Percentiles rank a stretch among this genome's conserved stretches.
These are phyloP conservation scores for Promerops cafer DNA, from an alignment of 2,113 vertebrate genomes.

Conservation along the genomic window DNA sequence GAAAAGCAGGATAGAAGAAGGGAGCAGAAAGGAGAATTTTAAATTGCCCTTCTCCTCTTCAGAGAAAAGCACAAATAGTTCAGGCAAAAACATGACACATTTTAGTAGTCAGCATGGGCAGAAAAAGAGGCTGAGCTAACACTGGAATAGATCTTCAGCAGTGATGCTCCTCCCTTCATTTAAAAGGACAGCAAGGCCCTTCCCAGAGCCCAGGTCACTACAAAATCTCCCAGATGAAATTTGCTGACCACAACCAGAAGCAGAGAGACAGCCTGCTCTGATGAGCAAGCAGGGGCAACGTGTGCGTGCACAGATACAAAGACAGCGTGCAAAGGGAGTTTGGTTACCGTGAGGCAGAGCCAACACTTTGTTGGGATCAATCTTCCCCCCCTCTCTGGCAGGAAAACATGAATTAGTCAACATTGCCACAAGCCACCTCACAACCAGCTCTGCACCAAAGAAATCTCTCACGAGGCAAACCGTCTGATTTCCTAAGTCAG, in stretches of 20 bases:
- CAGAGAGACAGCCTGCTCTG: neutral
- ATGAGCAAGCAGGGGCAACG: neutral
- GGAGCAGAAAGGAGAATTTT: neutral
- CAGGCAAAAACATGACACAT: neutral
- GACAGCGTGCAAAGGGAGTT: fast-evolving
- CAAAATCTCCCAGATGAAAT: neutral
- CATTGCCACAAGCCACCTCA: neutral
- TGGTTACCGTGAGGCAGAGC: neutral
- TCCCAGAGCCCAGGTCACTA: neutral
- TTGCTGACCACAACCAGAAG: neutral
- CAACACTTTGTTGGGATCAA: neutral
- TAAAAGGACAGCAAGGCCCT: neutral
- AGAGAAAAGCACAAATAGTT: neutral
- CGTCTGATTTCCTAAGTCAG: neutral
- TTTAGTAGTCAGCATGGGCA: neutral
- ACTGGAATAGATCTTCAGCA: neutral
- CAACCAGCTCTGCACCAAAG: neutral
- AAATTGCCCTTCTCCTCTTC: neutral
- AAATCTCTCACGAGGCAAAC: neutral
- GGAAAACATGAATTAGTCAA: neutral
- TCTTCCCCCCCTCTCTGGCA: fast-evolving
- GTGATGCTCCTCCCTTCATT: neutral
- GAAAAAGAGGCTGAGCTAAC: neutral
- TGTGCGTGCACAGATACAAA: fast-evolving
- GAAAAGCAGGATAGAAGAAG: neutral